Evolutionary conservation across 2,888 invertebrate genomes (phyloP), one percentile per base, ranked within the genome.

Genomic region (Archips crataeganus): DNA sequence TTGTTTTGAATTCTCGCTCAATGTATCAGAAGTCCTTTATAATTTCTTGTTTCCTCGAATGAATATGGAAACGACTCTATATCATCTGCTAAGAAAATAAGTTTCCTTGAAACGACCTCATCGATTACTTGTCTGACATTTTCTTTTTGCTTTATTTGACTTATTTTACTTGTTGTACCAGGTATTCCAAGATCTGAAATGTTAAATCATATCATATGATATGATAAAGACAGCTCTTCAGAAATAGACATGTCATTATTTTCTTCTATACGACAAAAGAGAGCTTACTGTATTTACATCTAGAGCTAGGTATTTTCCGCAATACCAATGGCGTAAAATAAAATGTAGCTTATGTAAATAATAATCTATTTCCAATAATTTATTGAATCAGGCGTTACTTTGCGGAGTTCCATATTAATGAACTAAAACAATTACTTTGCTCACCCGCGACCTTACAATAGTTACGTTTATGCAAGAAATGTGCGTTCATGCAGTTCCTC

Each of bases 1-100:
- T 71, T 59, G 59, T 59, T 65, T 64, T 62, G 60, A 70, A 57
- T 70, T 45, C 51, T 63, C 63, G n/a, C 34, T 47, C 47, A 64
- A 65, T 13, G 45, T 64, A 71, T 39, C 23, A 32, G 34, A 60
- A 65, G 11, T 59, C 15, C 47, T 64, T 49, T 47, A 54, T 47
- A 71, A 39, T 49, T 49, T 36, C 23, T 36, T 71, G 47, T 71
- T 49, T 64, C 32, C 10, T 49, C 47, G 23, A 60, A 57, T 59
- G 54, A 54, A 57, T 42, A 47, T 34, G 32, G 59, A 51, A 66
- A 54, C 15, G n/a, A 67, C n/a, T 32, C 36, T 8, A 60, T 47
- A 45, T 47, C 39, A 51, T 57, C 65, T 34, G n/a, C 39, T 34
- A 61, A 32, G 23, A 42, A 51, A 62, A 34, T 13, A 23, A 62